phyloP scores from a whole-genome alignment of 2,888 invertebrate species.

The Aphidius colemani region DNA sequence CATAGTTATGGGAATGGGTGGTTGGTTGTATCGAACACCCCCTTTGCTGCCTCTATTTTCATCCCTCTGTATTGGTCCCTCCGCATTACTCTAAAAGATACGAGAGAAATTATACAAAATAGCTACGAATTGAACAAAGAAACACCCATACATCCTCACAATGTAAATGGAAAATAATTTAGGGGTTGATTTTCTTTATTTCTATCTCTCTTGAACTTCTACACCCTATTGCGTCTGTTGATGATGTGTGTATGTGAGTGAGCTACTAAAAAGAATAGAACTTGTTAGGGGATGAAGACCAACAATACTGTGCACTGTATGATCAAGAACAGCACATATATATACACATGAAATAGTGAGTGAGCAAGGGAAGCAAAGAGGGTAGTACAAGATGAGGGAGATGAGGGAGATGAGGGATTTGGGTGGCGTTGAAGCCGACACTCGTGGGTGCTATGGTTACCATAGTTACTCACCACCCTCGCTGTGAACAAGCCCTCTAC shows the following conservation, averaged over 20 bases:
- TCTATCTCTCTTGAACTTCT: too few species aligned
- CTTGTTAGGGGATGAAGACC: too few species aligned
- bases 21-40: slow-evolving; percentile 29
- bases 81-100: neutral
- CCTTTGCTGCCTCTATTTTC: slow-evolving; percentile 22
- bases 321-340: slow-evolving; percentile 8
- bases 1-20: slow-evolving; percentile 26
- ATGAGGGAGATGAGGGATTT: slow-evolving; percentile 59
- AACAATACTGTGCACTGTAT: neutral
- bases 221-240: too few species aligned
- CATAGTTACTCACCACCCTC: slow-evolving; percentile 64
- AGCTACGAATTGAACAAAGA: too few species aligned
- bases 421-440: slow-evolving; percentile 65
- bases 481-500: slow-evolving; percentile 58
- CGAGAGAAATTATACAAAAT: too few species aligned
- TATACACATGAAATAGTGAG: slow-evolving; percentile 21
- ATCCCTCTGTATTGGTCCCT: slow-evolving; percentile 11
- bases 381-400: slow-evolving; percentile 39
- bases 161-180: too few species aligned
- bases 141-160: too few species aligned
- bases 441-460: slow-evolving; percentile 68
- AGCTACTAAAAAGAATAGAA: too few species aligned
- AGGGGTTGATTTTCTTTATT: too few species aligned
- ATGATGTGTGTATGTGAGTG: too few species aligned
- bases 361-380: slow-evolving; percentile 45